phyloP scores from a whole-genome alignment of 2,797 vertebrate genomes.

The Onychomys arenicola region DNA sequence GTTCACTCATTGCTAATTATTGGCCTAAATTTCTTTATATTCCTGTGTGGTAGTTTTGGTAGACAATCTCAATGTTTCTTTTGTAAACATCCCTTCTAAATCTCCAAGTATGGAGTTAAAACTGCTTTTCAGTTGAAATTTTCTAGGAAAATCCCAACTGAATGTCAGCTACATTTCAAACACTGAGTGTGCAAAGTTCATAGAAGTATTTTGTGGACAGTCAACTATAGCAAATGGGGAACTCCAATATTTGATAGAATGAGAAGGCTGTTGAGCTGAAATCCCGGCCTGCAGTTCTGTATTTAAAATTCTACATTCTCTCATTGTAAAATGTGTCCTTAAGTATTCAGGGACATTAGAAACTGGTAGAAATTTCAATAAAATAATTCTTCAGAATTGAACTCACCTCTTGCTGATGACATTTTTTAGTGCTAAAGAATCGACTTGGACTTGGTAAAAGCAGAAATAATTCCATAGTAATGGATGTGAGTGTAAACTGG shows the following conservation, averaged over 20 bases:
- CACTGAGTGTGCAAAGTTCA: background rate
- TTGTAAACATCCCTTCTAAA: conserved; percentile 2
- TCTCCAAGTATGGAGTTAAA: conserved; percentile 9
- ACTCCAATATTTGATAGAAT: background rate
- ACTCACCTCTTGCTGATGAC: background rate
- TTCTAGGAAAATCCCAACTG: background rate
- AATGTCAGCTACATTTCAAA: background rate
- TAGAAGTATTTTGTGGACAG: background rate
- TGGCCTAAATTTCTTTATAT: background rate
- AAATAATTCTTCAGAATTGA: background rate
- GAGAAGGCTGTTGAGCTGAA: background rate
- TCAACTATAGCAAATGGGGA: background rate
- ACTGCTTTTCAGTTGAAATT: background rate
- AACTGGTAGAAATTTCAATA: background rate
- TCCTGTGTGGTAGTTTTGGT: background rate
- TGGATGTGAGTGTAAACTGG: background rate
- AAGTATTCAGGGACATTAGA: background rate
- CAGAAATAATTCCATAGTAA: background rate
- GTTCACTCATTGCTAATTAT: background rate
- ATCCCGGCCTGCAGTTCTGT: background rate
- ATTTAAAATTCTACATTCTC: background rate
- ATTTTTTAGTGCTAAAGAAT: background rate
- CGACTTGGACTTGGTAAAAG: background rate
- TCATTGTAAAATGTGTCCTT: background rate
- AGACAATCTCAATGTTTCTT: background rate